Base-by-base conservation (phyloP, 2,113 vertebrate species). In the Serinus canaria region DNA sequence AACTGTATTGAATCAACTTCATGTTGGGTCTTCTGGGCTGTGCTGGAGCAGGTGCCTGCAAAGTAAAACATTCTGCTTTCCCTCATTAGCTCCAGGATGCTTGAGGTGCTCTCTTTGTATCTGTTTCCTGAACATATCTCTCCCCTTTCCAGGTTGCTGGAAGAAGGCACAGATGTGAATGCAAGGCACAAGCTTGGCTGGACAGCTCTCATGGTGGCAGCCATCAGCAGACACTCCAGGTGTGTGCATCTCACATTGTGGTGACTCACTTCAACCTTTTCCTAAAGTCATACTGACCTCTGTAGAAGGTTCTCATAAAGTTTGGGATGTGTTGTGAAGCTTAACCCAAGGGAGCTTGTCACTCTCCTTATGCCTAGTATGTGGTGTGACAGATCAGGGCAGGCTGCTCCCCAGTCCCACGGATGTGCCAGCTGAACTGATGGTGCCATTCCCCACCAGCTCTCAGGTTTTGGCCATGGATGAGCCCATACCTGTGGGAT, bases 201-300 rank as follows among this genome's bases (percentile, higher is more conserved):
- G 99, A 99, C 99, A 0, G 94, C 99, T 18, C 98, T 99, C 44
- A 99, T 99, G 99, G 99, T 99, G 90, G 99, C 99, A 12, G 98
- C 99, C 10, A 99, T 99, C 96, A 99, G 98, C 97, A 97, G 98
- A 69, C 98, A 99, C n/a, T 97, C 98, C 96, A 98, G 98, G 99
- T 99, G 56, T 70, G 97, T 84, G 17, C 10, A 0, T 44, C 27
- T 30, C 0, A 47, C 5, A 0, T 68, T 6, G 0, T 3, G n/a
- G 7, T 19, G 22, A 22, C 39, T n/a, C 44, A 2, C 37, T 52
- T 25, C n/a, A 7, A 0, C 39, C 22, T 28, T 10, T n/a, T 43
- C 10, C 58, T 53, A 12, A 39, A 44, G 13, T 28, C 41, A 4
- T 2, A 1, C 7, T 15, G 24, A 67, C 39, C 58, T 63, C 44